Evolutionary conservation across 1,140 invertebrate genomes (phyloP), one percentile per base, ranked within the genome.

Genomic region (Catajapyx aquilonaris): DNA sequence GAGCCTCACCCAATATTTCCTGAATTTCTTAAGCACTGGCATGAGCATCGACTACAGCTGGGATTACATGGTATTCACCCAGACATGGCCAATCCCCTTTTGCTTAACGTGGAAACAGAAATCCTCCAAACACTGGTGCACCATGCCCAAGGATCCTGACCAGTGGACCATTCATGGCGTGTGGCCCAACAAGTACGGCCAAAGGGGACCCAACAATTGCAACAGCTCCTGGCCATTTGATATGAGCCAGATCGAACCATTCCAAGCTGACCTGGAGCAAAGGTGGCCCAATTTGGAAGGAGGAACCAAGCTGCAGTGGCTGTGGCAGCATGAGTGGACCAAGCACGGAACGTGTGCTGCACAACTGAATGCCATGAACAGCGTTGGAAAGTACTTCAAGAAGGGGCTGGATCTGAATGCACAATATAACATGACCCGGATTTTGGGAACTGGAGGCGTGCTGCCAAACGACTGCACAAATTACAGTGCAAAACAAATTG

Each of bases 301-400:
- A 59, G 65, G 57, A 42, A 66, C 57, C 2, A 54, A 60, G 22
- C 48, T 55, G 9, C 62, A 70, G 45, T 61, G 64, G 5, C 62
- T 86, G 5, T 86, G 81, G 81, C 59, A 69, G 41, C 79, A 87
- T 41, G 81, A 85, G 52, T 87, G 81, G 81, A 52, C 61, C 1
- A 87, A 85, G 49, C 81, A 87, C 52, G 81, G 81, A 0, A 81
- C 80, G 1, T 86, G 81, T 49, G 76, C 79, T 11, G 59, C 67
- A 1, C 45, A 51, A 5, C 41, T 81, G 2, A 53, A 66, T n/a
- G 31, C 47, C 5, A 49, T 85, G 1, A 62, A 72, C 44, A 66
- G 59, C 4, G 71, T 83, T 48, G 47, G 64, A 0, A 79, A 80
- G 48, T 86, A 81, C 51, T 85, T 85, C 43, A 47, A 54, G 1